These are phyloP conservation scores for Actinia equina DNA, from an alignment of 64 coral and sea anemone species.

Conservation along the genomic window DNA sequence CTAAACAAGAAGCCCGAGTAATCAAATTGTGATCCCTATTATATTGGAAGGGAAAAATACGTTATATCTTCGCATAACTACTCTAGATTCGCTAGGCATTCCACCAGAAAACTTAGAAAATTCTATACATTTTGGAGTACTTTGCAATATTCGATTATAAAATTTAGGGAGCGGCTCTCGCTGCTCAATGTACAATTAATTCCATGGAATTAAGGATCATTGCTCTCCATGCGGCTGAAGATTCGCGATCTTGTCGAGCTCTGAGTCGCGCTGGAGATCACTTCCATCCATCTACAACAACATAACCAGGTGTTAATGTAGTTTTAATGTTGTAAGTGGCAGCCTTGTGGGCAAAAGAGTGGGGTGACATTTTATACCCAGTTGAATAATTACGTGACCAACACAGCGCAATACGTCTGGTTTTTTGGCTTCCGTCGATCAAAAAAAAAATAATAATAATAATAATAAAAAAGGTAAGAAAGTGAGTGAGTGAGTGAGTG, in stretches of 20 bases:
- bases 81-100: neutral
- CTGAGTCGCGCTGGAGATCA: conserved; percentile 85
- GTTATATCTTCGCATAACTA: neutral
- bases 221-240: conserved; percentile 77
- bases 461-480: too few relatives aligned
- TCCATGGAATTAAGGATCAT: neutral
- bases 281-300: conserved; percentile 80
- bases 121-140: conserved; percentile 7
- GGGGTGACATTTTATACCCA: too few relatives aligned
- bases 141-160: conserved; percentile 11
- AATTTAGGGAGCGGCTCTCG: neutral
- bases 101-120: neutral
- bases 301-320: neutral
- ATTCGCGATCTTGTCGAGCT: conserved; percentile 79
- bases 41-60: neutral
- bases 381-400: too few relatives aligned
- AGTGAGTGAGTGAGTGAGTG: too few relatives aligned
- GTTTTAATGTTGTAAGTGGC: too few relatives aligned
- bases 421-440: too few relatives aligned
- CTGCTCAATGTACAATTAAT: conserved; percentile 19
- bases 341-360: too few relatives aligned
- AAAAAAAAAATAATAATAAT: too few relatives aligned
- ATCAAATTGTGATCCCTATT: neutral
- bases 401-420: too few relatives aligned
- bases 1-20: neutral